These are phyloP conservation scores for Conistra vaccinii DNA, from an alignment of 2,888 invertebrate genomes.

Conservation along the genomic window DNA sequence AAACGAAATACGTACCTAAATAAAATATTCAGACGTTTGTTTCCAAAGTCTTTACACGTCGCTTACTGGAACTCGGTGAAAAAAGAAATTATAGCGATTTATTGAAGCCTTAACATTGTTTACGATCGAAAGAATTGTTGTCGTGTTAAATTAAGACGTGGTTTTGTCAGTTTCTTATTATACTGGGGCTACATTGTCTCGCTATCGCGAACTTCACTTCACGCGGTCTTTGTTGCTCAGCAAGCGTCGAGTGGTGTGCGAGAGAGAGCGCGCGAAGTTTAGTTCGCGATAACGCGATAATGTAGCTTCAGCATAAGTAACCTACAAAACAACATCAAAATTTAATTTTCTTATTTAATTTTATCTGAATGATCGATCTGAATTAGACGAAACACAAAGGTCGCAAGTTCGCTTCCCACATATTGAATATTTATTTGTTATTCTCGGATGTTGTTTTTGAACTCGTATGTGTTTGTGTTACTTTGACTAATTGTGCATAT, in stretches of 20 bases:
- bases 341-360: too few relatives aligned
- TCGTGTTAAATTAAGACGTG: neutral
- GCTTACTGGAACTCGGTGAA: slow-evolving; percentile 38
- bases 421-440: neutral
- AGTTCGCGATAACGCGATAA: too few relatives aligned
- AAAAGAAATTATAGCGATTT: slow-evolving; percentile 43
- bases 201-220: too few relatives aligned
- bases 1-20: slow-evolving; percentile 22
- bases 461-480: neutral
- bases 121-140: slow-evolving; percentile 35
- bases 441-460: neutral
- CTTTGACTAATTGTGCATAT: neutral
- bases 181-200: too few relatives aligned
- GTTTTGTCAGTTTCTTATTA: neutral
- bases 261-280: too few relatives aligned
- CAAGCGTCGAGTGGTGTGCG: too few relatives aligned
- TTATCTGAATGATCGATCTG: neutral
- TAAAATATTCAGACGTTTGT: slow-evolving; percentile 49
- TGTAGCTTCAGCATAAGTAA: too few relatives aligned
- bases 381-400: neutral
- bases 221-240: too few relatives aligned
- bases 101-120: slow-evolving; percentile 28
- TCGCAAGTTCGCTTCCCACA: neutral
- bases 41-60: slow-evolving; percentile 34
- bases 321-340: neutral